These are phyloP conservation scores for Rhodeus uyekii DNA, from an alignment of 2,797 vertebrate species.

Conservation along the genomic window DNA sequence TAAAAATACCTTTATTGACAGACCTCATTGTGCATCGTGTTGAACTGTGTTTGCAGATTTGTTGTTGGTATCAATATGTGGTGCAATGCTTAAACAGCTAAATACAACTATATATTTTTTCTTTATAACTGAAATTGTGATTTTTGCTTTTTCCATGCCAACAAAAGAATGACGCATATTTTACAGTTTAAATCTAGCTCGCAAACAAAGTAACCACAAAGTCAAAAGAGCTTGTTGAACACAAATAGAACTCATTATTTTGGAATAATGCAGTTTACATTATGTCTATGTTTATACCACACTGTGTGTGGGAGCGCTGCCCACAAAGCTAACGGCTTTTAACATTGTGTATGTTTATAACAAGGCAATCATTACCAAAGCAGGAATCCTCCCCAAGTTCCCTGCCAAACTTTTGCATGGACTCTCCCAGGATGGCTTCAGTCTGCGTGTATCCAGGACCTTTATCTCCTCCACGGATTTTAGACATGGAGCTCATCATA, in stretches of 20 bases:
- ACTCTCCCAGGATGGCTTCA: slow-evolving; percentile 88
- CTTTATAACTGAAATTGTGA: background rate
- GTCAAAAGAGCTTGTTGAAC: background rate
- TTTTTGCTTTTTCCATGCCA: background rate
- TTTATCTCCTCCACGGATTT: slow-evolving; percentile 96
- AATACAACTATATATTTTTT: background rate
- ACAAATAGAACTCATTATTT: background rate
- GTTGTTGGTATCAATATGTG: background rate
- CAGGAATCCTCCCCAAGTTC: slow-evolving; percentile 95
- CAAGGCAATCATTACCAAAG: slow-evolving; percentile 81
- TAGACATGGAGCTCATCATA: slow-evolving; percentile 99
- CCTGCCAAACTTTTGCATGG: slow-evolving; percentile 93
- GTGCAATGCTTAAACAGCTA: background rate
- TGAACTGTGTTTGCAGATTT: background rate
- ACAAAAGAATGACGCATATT: background rate
- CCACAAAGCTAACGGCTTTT: background rate
- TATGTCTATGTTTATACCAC: background rate
- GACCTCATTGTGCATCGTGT: background rate
- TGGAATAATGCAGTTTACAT: background rate
- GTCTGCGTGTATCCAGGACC: slow-evolving; percentile 96
- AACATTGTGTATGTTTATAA: background rate
- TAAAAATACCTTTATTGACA: background rate
- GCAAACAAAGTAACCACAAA: background rate
- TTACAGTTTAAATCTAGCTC: background rate
- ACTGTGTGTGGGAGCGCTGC: background rate